Evolutionary conservation across 2,113 vertebrate species (phyloP), one percentile per base, ranked within the genome.

Genomic region (Amphiprion percula): DNA sequence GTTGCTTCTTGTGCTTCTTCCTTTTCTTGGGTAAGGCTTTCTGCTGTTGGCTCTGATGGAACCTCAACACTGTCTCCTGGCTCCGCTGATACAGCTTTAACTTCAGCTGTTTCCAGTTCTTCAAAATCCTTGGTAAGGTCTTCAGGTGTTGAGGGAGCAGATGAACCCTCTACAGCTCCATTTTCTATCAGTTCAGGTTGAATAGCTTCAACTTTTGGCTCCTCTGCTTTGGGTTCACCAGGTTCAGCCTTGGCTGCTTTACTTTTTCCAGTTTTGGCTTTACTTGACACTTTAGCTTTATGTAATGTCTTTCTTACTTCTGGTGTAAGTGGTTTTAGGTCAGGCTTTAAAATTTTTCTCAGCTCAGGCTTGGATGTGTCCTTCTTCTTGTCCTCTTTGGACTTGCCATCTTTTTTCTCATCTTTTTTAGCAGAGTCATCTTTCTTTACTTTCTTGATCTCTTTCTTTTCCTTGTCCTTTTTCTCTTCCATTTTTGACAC

Each of bases 401-500:
- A 79, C 65, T 96, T 98, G 7, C 81, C 61, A 24, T 98, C 97
- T 90, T 96, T 99, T 92, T 96, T 98, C 41, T 98, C 98, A 0
- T 98, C 97, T 87, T 96, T 98, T 91, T 96, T 99, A 21, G 89
- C 88, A 4, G 95, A 93, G 0, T 99, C 98, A 37, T 97, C 98
- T 92, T 97, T 98, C 63, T 97, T 95, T 1, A 94, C 94, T 77
- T 96, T 99, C 79, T 97, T 98, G 37, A 97, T 96, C 72, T 99
- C 97, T 85, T 97, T 99, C 88, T 98, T 98, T 88, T 99, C 97
- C 85, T 98, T 99, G 88, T 99, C 98, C 85, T 96, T 99, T 79
- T 99, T 99, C 91, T 99, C 98, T 53, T 98, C 97, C 75, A 97
- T 94, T 90, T 98, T 99, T n/a, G 96, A 97, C 11, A 95, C 89